Base-by-base conservation (phyloP, 1,140 invertebrate species). In the Pomphorhynchus laevis region DNA sequence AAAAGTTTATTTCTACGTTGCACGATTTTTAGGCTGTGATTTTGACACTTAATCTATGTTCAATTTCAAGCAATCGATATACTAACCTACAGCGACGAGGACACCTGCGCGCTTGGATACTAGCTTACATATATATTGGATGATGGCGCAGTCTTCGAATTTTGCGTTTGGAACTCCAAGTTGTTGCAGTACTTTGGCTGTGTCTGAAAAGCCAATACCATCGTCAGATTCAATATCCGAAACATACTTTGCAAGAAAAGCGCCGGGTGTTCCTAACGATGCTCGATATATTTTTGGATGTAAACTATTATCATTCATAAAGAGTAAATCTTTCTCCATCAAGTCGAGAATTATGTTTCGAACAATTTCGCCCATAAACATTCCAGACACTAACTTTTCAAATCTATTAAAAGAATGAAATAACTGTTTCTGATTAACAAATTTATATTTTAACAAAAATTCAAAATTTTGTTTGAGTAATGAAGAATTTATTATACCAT, bases 221-320 rank as follows among this genome's bases (percentile, higher is more conserved):
- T 9, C 50, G 54, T 51, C 68, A 66, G 59, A 70, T 55, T 86
- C 79, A 39, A 95, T 86, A 63, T 89, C 79, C 1, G 82, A 93
- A 1, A 95, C 72, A 53, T 76, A 89, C 67, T 89, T 86, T 0
- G 84, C 91, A 56, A 74, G 75, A 54, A 91, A 86, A 37, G 51
- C 40, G 20, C 49, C 51, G 34, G 48, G 47, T 9, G 49, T 51
- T 17, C 64, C 68, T 9, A 91, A 61, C n/a, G n/a, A n/a, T 50
- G 54, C 62, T 49, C 53, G 58, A 48, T 51, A 54, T 41, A 9
- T 58, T 58, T 21, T 49, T 47, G 25, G 31, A n/a, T n/a, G n/a
- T n/a, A n/a, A n/a, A n/a, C n/a, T n/a, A 8, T 31, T 20, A 20
- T 43, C 36, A 39, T 37, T 37, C 27, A 39, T 34, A 43, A 63